phyloP scores from a whole-genome alignment of 1,140 invertebrate species.

The Lordiphosa stackelbergi region DNA sequence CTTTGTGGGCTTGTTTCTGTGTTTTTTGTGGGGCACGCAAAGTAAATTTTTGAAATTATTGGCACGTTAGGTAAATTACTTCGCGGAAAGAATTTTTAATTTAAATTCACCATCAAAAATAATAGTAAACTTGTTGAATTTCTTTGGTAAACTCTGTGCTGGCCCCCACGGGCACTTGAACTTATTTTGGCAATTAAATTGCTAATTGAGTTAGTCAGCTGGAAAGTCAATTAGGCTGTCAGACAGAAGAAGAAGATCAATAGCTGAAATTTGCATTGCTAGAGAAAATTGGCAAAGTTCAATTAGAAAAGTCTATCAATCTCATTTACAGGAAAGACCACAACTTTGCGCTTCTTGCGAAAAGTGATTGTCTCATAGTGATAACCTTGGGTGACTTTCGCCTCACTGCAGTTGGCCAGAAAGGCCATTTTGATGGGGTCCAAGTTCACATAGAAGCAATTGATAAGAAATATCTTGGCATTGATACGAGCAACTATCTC shows the following conservation, averaged over 20 bases:
- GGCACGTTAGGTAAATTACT: constrained; percentile 63
- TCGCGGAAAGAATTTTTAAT: constrained; percentile 67
- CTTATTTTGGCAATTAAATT: constrained; percentile 32
- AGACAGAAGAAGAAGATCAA: constrained; percentile 17
- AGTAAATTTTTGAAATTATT: constrained; percentile 67
- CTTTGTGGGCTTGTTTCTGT: constrained; percentile 13
- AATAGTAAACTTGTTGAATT: constrained; percentile 20
- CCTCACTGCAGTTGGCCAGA: constrained; percentile 10
- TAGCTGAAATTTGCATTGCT: neutral
- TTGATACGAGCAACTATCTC: constrained; percentile 44
- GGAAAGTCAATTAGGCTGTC: constrained; percentile 45
- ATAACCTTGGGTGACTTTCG: constrained; percentile 40
- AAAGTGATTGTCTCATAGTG: constrained; percentile 59
- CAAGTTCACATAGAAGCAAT: constrained; percentile 54
- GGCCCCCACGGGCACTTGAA: constrained; percentile 10
- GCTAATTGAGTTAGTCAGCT: constrained; percentile 40
- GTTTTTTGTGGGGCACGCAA: constrained; percentile 17
- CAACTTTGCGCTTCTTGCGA: constrained; percentile 31
- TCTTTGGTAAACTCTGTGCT: constrained; percentile 7
- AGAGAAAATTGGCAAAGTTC: neutral
- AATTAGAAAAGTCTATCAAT: constrained; percentile 6
- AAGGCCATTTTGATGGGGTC: constrained; percentile 11
- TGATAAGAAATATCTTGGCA: constrained; percentile 40
- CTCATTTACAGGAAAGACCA: constrained; percentile 53
- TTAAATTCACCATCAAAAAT: constrained; percentile 31